Base-by-base conservation (phyloP, 2,888 invertebrate species). In the Alviniconcha strummeri region DNA sequence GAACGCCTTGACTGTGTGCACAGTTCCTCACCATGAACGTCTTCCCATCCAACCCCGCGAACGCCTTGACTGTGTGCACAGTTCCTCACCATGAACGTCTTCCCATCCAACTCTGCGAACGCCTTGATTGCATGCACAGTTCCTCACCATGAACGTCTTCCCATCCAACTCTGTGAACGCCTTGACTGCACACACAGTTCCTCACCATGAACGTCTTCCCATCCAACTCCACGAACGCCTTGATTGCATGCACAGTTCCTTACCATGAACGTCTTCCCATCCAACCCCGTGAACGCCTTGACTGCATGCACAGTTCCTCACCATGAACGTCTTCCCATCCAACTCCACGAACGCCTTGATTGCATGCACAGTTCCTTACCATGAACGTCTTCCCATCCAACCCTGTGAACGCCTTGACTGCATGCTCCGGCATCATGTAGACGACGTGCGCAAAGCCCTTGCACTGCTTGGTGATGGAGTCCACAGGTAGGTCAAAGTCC, bases 361-460 rank as follows among this genome's bases (percentile, higher is more conserved):
- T 0, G 99, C 99, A 94, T 99, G 36, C 36, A 36, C 36, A 36
- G 36, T 36, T 36, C 4, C 75, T 55, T 81, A 94, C 94, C 92
- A 97, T 97, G 90, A 98, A 96, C 81, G 96, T 95, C 0, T 96
- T 96, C n/a, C 99, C 99, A 94, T 99, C 99, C 4, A 99, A 94
- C 88, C 96, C 96, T 0, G 96, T 95, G 92, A 96, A 98, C 0
- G 99, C 99, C 90, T 95, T 96, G 0, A 97, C 96, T 0, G 99
- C 99, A 94, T 99, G 97, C 92, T 99, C 99, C 0, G 99, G 98
- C 95, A 99, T 96, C 92, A 99, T 94, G 93, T 96, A 99, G 0
- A 98, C 97, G 0, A 99, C 95, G 0, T 97, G 96, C 0, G 98
- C 99, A 94, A 98, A 99, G 0, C 99, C 98, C 94, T 98, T 98